Conservation (phyloP, 2,888 invertebrate genomes). For the Cosmia trapezina region DNA sequence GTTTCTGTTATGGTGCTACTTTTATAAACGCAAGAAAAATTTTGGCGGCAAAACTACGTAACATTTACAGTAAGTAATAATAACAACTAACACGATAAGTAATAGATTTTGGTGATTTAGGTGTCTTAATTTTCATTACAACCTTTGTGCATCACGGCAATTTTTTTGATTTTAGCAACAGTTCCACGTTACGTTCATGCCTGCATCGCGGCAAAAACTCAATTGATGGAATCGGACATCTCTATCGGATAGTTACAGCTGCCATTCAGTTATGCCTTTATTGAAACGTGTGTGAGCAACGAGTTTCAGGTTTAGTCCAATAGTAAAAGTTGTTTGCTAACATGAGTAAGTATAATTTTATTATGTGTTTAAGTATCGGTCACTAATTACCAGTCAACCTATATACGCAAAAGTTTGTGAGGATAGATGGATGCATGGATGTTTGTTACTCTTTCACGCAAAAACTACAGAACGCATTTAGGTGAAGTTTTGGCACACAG, state of each 20-base stretch:
- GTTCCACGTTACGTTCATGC: background rate
- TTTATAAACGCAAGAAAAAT: background rate
- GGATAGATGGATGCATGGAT: too few relatives aligned
- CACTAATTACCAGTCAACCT: too few relatives aligned
- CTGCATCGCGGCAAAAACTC: slow-evolving; percentile 28
- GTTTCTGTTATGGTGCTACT: background rate
- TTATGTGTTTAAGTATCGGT: too few relatives aligned
- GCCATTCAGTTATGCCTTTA: slow-evolving; percentile 8
- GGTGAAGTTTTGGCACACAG: too few relatives aligned
- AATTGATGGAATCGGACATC: slow-evolving; percentile 31
- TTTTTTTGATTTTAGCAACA: background rate
- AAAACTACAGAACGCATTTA: too few relatives aligned
- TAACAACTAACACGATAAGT: slow-evolving; percentile 14
- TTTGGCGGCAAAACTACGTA: background rate
- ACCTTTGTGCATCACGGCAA: background rate
- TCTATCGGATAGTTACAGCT: slow-evolving; percentile 3
- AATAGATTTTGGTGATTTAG: too few relatives aligned
- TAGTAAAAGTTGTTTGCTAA: too few relatives aligned
- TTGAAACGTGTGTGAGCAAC: slow-evolving; percentile 22
- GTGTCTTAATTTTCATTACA: slow-evolving; percentile 5
- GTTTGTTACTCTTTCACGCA: too few relatives aligned
- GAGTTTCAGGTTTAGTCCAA: too few relatives aligned
- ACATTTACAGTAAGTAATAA: slow-evolving; percentile 11
- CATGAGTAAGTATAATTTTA: too few relatives aligned
- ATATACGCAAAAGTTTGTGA: too few relatives aligned